Evolutionary conservation across 2,888 invertebrate species (phyloP), one percentile per base, ranked within the genome.

Genomic region (Lamellibrachia columna): DNA sequence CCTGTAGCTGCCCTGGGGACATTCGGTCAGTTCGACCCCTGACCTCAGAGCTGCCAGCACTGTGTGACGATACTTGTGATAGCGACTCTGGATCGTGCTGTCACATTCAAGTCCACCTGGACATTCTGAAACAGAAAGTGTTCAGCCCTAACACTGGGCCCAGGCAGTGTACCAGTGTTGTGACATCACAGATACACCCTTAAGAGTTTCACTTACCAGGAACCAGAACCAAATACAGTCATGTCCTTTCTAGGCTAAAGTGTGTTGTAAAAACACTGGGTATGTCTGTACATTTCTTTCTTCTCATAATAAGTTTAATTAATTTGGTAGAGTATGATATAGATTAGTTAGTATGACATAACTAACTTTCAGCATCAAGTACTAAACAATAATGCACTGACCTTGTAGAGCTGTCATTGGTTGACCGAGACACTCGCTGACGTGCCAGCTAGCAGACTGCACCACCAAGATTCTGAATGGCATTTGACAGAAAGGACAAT

Each of bases 401-500:
- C 75, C 75, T 92, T 53, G 58, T 9, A 90, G 53, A 7, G 91
- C 28, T 52, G 52, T 92, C 52, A 91, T 52, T n/a, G 92, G 92
- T 7, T 58, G 40, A 90, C 93, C 92, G 91, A 93, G 58, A 90
- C 93, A 93, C 28, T 93, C 92, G 40, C 90, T 93, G 9, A 92
- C 91, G 40, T 93, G 93, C 90, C 91, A 92, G 11, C 90, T 7
- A 8, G 93, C 92, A 15, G 92, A 92, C 28, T 92, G 91, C 8
- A 92, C 55, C 52, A n/a, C 52, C 40, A 40, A 40, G 28, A 90
- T 92, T 7, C 92, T 53, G 91, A 93, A 93, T 9, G 93, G 93
- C 92, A 93, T 92, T 90, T 93, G 93, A 53, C 93, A 93, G n/a
- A 93, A 91, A n/a, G 93, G 93, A 52, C 93, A 93, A 60, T 93